Percentiles rank a stretch among this genome's conserved stretches.
phyloP scores from a whole-genome alignment of 2,888 invertebrate species.

The Entomobrya multifasciata region DNA sequence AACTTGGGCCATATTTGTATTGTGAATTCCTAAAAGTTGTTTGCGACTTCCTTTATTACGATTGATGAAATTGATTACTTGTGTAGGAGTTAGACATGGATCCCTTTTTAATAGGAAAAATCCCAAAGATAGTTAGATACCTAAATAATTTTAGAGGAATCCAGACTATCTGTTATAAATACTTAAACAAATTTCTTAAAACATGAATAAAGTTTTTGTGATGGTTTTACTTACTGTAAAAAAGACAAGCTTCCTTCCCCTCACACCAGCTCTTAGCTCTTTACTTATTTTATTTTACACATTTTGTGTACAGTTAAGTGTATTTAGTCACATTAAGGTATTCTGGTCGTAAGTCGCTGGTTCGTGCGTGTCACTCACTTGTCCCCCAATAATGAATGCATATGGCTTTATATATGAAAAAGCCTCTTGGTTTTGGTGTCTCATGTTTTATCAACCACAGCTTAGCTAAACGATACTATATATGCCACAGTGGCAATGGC shows the following conservation, averaged over 20 bases:
- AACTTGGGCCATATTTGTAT: no score
- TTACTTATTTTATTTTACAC: constrained; percentile 14
- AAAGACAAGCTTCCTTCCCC: background rate
- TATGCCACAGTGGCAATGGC: background rate
- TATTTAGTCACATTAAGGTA: constrained; percentile 70
- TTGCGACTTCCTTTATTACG: no score
- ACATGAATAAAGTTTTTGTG: no score
- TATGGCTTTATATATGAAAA: no score
- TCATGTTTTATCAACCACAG: constrained; percentile 11
- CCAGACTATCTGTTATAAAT: no score
- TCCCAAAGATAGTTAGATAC: background rate
- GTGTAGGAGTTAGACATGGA: background rate
- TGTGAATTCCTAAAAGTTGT: no score
- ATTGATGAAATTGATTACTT: no score
- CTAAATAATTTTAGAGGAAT: no score
- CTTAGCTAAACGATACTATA: no score
- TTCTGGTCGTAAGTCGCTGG: constrained; percentile 66
- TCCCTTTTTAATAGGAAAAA: background rate
- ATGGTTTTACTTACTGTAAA: no score
- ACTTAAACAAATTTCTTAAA: background rate
- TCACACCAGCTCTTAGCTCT: no score
- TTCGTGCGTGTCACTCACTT: constrained; percentile 74
- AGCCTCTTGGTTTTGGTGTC: constrained; percentile 30
- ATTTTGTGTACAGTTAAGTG: constrained; percentile 35
- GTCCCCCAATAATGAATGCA: constrained; percentile 68